These are phyloP conservation scores for Anabacerthia variegaticeps DNA, from an alignment of 2,797 vertebrate genomes.

Conservation along the genomic window DNA sequence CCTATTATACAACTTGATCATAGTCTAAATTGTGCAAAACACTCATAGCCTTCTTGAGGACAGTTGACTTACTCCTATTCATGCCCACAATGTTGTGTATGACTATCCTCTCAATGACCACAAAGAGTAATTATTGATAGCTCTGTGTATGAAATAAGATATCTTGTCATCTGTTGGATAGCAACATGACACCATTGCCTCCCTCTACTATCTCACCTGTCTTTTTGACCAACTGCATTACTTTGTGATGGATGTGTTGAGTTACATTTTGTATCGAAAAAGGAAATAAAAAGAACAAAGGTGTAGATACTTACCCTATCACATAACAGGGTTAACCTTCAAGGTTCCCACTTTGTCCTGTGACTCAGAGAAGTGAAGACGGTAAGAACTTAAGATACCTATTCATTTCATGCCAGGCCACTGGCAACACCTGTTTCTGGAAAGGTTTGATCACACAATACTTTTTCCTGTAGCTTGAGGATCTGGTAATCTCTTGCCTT, in stretches of 20 bases:
- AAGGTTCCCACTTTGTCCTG: neutral
- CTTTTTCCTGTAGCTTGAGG: neutral
- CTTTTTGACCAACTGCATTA: neutral
- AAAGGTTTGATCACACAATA: neutral
- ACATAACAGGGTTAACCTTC: neutral
- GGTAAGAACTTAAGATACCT: neutral
- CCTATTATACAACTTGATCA: neutral
- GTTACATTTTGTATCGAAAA: neutral
- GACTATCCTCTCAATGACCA: accelerated
- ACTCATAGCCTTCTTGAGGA: neutral
- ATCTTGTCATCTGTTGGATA: neutral
- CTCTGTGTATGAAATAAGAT: neutral
- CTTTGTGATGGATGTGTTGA: neutral
- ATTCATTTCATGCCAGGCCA: neutral
- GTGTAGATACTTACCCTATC: neutral
- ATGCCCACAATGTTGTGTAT: accelerated
- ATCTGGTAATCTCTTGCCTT: neutral
- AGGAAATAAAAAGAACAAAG: neutral
- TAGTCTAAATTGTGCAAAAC: neutral
- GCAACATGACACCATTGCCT: neutral
- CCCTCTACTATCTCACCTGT: neutral
- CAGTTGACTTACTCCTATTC: neutral
- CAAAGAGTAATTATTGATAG: neutral
- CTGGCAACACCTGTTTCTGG: neutral
- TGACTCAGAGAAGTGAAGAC: neutral